phyloP scores from a whole-genome alignment of 2,113 vertebrate species.

The Cisticola juncidis region DNA sequence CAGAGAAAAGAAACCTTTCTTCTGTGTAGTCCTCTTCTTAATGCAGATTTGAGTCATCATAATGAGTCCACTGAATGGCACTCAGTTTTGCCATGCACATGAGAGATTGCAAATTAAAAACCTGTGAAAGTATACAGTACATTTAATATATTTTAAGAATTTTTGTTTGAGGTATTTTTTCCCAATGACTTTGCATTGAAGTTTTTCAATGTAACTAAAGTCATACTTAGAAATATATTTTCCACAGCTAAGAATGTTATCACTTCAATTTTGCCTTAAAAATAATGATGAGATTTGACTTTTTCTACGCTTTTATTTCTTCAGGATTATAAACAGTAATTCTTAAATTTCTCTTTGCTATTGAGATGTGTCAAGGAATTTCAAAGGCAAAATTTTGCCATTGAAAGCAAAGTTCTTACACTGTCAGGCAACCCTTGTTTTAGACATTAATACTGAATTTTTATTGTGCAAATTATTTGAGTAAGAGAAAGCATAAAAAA shows the following conservation, averaged over 20 bases:
- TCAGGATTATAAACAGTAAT: not conserved
- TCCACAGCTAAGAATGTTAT: not conserved
- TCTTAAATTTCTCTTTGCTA: slow-evolving; percentile 50
- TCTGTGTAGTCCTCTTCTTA: not conserved
- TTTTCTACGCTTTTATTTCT: not conserved
- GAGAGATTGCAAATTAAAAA: not conserved
- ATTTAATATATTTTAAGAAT: not conserved
- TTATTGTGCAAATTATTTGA: slow-evolving; percentile 61
- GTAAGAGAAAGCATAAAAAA: not conserved
- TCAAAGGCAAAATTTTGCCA: slow-evolving; percentile 45
- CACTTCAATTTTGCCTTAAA: not conserved
- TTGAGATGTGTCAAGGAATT: slow-evolving; percentile 43
- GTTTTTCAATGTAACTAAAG: not conserved
- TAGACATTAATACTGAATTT: slow-evolving; percentile 45
- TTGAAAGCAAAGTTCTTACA: slow-evolving; percentile 50
- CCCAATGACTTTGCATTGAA: not conserved
- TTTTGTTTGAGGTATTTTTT: not conserved
- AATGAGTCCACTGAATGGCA: not conserved
- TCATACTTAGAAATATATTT: not conserved
- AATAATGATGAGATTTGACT: not conserved
- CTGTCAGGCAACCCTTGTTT: slow-evolving; percentile 35
- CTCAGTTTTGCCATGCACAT: not conserved
- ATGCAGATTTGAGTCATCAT: not conserved
- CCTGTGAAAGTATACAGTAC: not conserved
- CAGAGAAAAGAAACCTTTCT: not conserved